Evolutionary conservation across 2,113 vertebrate genomes (phyloP).

Genomic region (Pangasianodon hypophthalmus): DNA sequence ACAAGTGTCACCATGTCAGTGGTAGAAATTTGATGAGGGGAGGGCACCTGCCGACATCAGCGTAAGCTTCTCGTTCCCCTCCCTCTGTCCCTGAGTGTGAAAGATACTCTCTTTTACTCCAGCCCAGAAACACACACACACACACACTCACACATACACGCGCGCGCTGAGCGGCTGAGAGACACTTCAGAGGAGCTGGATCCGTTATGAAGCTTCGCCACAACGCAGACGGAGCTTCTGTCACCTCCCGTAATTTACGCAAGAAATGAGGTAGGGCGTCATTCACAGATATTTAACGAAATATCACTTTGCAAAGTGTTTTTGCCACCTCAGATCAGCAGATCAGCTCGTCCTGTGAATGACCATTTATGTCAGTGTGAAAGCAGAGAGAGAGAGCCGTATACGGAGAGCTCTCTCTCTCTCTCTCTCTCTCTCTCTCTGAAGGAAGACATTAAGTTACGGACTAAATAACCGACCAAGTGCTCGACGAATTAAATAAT

Average conservation of each 20-base stretch:
- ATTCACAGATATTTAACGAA: slow-evolving; percentile 10
- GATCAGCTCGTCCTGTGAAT: neutral
- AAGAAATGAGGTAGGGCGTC: neutral
- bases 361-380: slow-evolving; percentile 43
- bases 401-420: neutral
- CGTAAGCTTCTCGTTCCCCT: slow-evolving; percentile 42
- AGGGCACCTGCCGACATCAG: slow-evolving; percentile 59
- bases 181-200: neutral
- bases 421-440: slow-evolving; percentile 1
- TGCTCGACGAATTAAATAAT: neutral
- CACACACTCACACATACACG: neutral
- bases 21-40: slow-evolving; percentile 65
- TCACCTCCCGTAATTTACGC: neutral
- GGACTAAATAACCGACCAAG: neutral
- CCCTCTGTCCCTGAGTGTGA: slow-evolving; percentile 35
- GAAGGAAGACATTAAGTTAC: neutral
- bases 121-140: slow-evolving; percentile 13
- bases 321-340: neutral
- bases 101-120: slow-evolving; percentile 25
- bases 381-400: neutral
- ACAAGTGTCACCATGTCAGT: slow-evolving; percentile 67
- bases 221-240: neutral
- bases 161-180: neutral
- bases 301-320: neutral
- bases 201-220: neutral